Conservation (phyloP, 2,113 vertebrate species). For the Macquaria ambigua region DNA sequence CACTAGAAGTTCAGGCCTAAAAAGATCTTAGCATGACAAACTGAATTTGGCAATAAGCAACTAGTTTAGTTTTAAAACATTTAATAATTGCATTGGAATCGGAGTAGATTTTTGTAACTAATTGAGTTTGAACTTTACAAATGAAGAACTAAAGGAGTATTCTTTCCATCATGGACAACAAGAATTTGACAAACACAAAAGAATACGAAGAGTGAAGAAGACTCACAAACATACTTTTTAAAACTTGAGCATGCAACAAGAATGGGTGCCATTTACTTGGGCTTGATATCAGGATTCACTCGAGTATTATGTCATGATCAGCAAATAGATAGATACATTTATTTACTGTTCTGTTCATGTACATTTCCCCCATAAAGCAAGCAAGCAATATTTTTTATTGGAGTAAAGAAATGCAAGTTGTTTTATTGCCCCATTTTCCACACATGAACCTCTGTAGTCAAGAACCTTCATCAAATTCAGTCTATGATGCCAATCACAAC, state of each 20-base stretch:
- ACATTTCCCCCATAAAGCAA: not conserved
- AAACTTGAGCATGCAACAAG: not conserved
- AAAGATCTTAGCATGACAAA: not conserved
- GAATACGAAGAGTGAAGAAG: not conserved
- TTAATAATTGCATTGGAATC: not conserved
- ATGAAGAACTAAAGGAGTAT: not conserved
- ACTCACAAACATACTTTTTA: not conserved
- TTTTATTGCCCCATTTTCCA: constrained; percentile 21
- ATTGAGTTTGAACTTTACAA: not conserved
- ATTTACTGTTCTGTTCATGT: constrained; percentile 17
- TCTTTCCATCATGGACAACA: not conserved
- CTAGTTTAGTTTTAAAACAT: not conserved
- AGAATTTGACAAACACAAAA: not conserved
- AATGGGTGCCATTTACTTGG: not conserved
- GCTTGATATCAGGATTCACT: not conserved
- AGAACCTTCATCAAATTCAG: constrained; percentile 31
- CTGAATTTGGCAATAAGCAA: not conserved
- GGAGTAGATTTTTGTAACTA: too few species aligned
- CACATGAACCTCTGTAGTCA: constrained; percentile 15
- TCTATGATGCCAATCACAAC: constrained; percentile 41
- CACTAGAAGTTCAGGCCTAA: not conserved
- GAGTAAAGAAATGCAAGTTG: constrained; percentile 1
- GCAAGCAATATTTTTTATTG: not conserved
- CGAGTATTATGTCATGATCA: not conserved
- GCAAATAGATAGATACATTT: not conserved